Evolutionary conservation across 2,797 vertebrate genomes (phyloP).

Genomic region (Aldrovandia affinis): DNA sequence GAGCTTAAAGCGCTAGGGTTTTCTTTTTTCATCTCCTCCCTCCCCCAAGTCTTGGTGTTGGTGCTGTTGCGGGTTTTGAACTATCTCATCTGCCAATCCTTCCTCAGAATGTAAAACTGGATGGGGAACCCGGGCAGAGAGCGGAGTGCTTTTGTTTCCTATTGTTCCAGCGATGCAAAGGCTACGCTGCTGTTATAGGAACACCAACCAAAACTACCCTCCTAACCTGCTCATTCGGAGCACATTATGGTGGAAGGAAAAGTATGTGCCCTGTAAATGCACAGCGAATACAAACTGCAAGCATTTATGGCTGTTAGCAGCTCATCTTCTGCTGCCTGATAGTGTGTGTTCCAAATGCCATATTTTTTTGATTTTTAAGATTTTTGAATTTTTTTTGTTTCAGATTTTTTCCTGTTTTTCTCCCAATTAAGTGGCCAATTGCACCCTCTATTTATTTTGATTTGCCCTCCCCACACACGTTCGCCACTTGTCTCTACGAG

Average conservation of each 20-base stretch:
- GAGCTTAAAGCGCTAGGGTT: constrained; percentile 21
- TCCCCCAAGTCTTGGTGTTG: constrained; percentile 9
- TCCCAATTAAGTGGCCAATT: too few species aligned
- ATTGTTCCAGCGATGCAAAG: neutral
- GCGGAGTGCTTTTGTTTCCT: neutral
- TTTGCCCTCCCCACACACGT: too few species aligned
- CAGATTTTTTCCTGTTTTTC: too few species aligned
- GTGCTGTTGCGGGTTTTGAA: neutral
- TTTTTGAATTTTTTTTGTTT: too few species aligned
- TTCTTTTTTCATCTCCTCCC: constrained; percentile 18
- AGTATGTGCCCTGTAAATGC: neutral
- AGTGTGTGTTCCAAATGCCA: too few species aligned
- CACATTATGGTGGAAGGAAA: neutral
- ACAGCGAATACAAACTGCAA: neutral
- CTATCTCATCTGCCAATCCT: constrained; percentile 6
- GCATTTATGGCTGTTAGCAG: neutral
- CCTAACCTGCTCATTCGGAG: neutral
- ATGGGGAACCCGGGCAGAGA: neutral
- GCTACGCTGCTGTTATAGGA: neutral
- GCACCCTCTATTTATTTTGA: too few species aligned
- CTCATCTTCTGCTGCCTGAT: neutral
- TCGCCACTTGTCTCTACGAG: too few species aligned
- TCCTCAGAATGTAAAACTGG: neutral
- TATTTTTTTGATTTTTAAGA: too few species aligned
- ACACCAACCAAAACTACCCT: too few species aligned